Evolutionary conservation across 2,888 invertebrate genomes (phyloP), one percentile per base, ranked within the genome.

Genomic region (Deilephila elpenor): DNA sequence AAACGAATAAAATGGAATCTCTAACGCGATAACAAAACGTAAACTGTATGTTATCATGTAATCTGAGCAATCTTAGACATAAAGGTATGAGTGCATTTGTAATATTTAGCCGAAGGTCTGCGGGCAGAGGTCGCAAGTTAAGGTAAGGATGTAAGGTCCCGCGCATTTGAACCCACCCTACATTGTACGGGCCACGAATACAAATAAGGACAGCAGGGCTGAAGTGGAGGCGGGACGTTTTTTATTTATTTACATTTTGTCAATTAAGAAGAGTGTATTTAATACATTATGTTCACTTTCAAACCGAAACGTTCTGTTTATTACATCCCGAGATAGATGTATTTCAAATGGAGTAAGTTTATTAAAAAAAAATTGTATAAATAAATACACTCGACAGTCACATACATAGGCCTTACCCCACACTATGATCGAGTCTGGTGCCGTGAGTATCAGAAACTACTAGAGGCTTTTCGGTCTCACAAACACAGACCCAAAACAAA

Each of bases 91-190:
- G 76, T 71, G 76, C 74, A 71, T 79, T 83, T 78, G 79, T 84
- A 86, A 84, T 87, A 88, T 86, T 88, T 85, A 82, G 84, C 83
- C 83, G 82, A 82, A 85, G 80, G 80, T 88, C 89, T 88, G 86
- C 87, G 87, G 89, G 88, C 86, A 88, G 84, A 88, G 85, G 84
- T 87, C 84, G 82, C 87, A 82, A 83, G 88, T 86, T 88, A 88
- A 88, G 88, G 88, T 87, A 87, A 84, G 83, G 86, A 84, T 82
- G 84, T 84, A 86, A 82, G 82, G 86, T 84, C 80, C 85, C 79
- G 82, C 80, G 83, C 85, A 86, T 88, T 86, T 85, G 82, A 85
- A 84, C 83, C 84, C 82, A 84, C 83, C 87, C 85, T 84, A 77
- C 74, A 78, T 74, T 75, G 74, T 71, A 78, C 86, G 85, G 78